phyloP scores from a whole-genome alignment of 2,888 invertebrate genomes.

The Cabera pusaria region DNA sequence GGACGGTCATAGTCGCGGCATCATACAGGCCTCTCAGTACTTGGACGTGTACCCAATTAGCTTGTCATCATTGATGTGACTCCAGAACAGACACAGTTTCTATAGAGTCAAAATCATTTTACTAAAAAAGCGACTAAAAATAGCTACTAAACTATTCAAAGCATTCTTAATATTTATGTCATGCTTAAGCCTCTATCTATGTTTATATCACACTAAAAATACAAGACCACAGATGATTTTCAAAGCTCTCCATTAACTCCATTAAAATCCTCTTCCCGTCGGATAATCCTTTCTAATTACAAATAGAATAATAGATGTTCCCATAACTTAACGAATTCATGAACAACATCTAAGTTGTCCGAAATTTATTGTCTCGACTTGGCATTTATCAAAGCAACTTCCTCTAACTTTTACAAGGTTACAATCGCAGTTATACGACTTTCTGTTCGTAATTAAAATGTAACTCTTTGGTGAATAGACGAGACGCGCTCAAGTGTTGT shows the following conservation, averaged over 20 bases:
- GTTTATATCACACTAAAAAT: no score
- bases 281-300: conserved; percentile 22
- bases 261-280: conserved; percentile 1
- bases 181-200: no score
- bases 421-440: conserved; percentile 40
- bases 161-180: no score
- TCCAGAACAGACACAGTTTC: no score
- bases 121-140: no score
- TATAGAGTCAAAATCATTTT: no score
- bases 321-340: conserved; percentile 31
- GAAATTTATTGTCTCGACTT: conserved; percentile 36
- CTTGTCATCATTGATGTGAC: no score
- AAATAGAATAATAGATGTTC: conserved; percentile 23
- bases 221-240: conserved; percentile 10
- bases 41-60: no score
- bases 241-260: conserved; percentile 10
- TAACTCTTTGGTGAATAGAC: conserved; percentile 37
- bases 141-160: no score
- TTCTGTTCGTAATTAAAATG: conserved; percentile 44
- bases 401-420: conserved; percentile 23
- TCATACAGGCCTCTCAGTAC: no score
- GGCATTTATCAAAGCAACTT: conserved; percentile 34
- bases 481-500: conserved; percentile 21
- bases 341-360: conserved; percentile 36
- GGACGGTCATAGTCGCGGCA: no score